Evolutionary conservation across 2,113 vertebrate genomes (phyloP).

Genomic region (Sylvietta virens): DNA sequence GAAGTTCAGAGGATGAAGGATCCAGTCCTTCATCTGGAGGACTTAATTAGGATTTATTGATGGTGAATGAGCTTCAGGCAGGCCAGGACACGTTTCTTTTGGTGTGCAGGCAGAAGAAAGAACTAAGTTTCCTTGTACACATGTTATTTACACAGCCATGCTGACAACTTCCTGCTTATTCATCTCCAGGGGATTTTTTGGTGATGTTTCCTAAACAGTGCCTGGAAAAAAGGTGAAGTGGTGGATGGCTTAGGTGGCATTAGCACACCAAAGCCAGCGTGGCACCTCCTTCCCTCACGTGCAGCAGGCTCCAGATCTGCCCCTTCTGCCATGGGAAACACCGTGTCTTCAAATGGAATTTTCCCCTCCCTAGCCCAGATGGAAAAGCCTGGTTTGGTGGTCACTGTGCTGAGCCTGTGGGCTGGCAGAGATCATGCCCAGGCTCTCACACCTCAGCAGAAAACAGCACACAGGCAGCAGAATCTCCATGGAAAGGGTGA

Average conservation of each 20-base stretch:
- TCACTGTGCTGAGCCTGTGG: not conserved
- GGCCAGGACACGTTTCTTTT: not conserved
- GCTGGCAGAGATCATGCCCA: not conserved
- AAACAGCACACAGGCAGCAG: not conserved
- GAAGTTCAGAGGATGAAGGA: not conserved
- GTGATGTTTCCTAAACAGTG: not conserved
- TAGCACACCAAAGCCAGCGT: not conserved
- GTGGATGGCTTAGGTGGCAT: not conserved
- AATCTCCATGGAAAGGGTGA: not conserved
- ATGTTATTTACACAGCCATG: rapidly evolving
- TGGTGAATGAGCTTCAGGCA: not conserved
- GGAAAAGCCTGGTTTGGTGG: not conserved
- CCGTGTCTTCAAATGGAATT: not conserved
- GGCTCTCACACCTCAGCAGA: not conserved
- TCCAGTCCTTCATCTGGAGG: not conserved
- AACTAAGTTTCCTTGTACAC: rapidly evolving
- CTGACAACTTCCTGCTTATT: not conserved
- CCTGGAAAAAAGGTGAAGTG: not conserved
- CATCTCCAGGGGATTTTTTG: not conserved
- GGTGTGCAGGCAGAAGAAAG: not conserved
- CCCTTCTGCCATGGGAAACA: not conserved
- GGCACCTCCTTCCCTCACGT: not conserved
- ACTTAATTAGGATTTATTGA: not conserved
- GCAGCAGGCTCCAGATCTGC: not conserved
- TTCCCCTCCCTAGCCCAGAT: not conserved